Evolutionary conservation across 2,113 vertebrate genomes (phyloP), one percentile per base, ranked within the genome.

Genomic region (Istiophorus platypterus): DNA sequence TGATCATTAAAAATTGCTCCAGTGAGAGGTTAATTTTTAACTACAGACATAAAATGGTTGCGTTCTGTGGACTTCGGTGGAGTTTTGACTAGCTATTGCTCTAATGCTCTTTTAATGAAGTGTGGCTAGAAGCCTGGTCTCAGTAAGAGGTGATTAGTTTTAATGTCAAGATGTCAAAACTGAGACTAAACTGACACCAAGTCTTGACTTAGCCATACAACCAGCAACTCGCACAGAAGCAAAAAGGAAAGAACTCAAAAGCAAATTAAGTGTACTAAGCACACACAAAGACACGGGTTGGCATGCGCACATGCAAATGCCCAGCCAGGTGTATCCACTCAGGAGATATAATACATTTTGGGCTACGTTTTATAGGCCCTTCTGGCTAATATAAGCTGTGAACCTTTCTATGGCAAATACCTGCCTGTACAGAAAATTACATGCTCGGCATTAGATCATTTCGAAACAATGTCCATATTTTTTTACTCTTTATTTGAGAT

Each of bases 401-500:
- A 88, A 85, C 69, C 74, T 76, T 81, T 85, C 78, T 67, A 58
- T 86, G 81, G 77, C 67, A 85, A 84, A 90, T 75, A 88, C 78
- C 73, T 92, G 81, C 75, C 71, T 80, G 47, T 59, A 77, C 79
- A 57, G 76, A 81, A 88, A 81, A 82, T 68, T 7, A 83, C 68
- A 81, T 75, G 45, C 54, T 41, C 61, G 52, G 29, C 51, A 83
- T 90, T 85, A 91, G 85, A 86, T 92, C 81, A 87, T 85, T 80
- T 78, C 68, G 68, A 85, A 92, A 89, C 83, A 88, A 91, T 78
- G 83, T 89, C 67, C 51, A 81, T 85, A 84, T 87, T 91, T 90
- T 74, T 42, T 58, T 68, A 14, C 63, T 41, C 86, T 90, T 89
- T 87, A 91, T 90, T 87, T 87, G 89, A 80, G 73, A 34, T 54